Base-by-base conservation (phyloP, 2,888 invertebrate genomes). In the Melanargia galathea region DNA sequence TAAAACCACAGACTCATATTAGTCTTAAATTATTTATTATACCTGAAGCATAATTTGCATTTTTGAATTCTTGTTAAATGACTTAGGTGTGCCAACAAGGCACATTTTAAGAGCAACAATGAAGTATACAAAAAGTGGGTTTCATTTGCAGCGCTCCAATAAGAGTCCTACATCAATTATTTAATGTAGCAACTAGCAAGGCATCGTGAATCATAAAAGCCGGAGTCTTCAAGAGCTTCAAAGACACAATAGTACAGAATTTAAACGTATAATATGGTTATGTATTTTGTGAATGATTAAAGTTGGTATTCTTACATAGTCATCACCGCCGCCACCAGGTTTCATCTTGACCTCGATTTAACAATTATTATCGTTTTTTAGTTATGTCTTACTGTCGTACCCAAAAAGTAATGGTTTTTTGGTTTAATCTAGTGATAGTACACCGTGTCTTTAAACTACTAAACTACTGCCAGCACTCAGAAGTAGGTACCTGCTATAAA, bases 271-370 rank as follows among this genome's bases (percentile, higher is more conserved):
- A 43, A 13, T 10, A 43, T 2, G 18, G 18, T 2, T 18, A 40
- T 2, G 16, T 2, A 6, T 43, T 18, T n/a, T 11, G 16, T n/a
- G n/a, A 16, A 7, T 2, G 2, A 16, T 43, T 8, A 24, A 5
- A 8, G 54, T 38, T 46, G 38, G 40, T 46, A 43, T 43, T 80
- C 88, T 84, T 79, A 90, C 90, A 76, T 83, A 90, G 73, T 90
- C 90, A 73, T 87, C 87, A 69, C 82, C 86, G 55, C 82, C 83
- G 64, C 85, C 86, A 70, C 82, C 81, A 18, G 88, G 88, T 74
- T 87, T 91, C 89, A 90, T 90, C 57, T 76, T 83, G 16, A 45
- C 7, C 18, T 60, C 43, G 40, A 58, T 51, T 16, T 30, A 20
- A 30, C 26, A 49, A 51, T 45, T 45, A 16, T 13, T 18, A 18